Evolutionary conservation across 2,113 vertebrate genomes (phyloP), one percentile per base, ranked within the genome.

Genomic region (Choloepus hoffmanni): DNA sequence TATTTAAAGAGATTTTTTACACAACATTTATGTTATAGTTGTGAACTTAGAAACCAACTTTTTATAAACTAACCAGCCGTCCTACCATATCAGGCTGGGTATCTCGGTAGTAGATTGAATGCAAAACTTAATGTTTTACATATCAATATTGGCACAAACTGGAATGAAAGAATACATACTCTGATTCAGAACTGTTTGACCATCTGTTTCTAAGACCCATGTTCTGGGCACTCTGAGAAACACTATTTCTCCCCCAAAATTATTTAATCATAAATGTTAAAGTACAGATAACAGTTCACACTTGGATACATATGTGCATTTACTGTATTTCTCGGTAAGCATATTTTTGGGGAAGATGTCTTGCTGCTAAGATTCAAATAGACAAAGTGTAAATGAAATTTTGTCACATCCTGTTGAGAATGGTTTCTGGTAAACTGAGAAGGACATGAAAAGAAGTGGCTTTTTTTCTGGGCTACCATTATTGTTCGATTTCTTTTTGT

Each of bases 391-490:
- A 36, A 90, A 81, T 73, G 50, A 93, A 81, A 95, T 60, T 67
- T 72, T 89, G 95, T 81, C 79, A 73, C 94, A 97, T 94, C 83
- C 89, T 94, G 36, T 96, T 91, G 65, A 95, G 97, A 97, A 96
- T 97, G 97, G 92, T 96, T 94, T 93, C 87, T 89, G 72, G 81
- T 15, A 90, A 92, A 96, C 90, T 98, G 93, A 97, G 94, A 98
- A 96, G 97, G 82, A 81, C 94, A 15, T 90, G 96, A 94, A 96
- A 72, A 45, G 90, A 87, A 93, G 91, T 76, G 77, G 89, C 65
- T 43, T 90, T 97, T 87, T 93, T 63, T 81, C 74, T 85, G 93
- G 95, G 85, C 30, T 82, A 60, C 92, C 72, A 76, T 91, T 81
- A 48, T 67, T 94, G 85, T 97, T 97, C 95, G 82, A 94, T 95